Conservation (phyloP, 2,888 invertebrate genomes). For the Andrena haemorrhoa region DNA sequence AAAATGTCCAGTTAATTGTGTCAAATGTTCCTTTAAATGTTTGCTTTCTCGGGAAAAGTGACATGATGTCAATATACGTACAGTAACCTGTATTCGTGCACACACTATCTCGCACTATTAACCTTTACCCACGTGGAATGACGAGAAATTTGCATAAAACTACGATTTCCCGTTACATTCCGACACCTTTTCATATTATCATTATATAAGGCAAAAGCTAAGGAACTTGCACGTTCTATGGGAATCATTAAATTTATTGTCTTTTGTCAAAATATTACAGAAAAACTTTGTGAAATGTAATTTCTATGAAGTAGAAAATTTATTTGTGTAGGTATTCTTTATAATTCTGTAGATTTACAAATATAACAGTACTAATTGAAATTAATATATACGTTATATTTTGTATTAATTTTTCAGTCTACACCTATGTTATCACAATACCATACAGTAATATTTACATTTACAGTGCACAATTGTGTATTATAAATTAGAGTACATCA, state of each 20-base stretch:
- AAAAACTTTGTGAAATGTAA: neutral
- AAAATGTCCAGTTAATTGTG: conserved; percentile 15
- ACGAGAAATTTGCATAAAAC: conserved; percentile 21
- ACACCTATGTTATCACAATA: neutral
- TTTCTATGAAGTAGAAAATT: neutral
- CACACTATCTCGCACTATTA: neutral
- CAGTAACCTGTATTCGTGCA: conserved; percentile 32
- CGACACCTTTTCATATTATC: neutral
- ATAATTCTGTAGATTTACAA: neutral
- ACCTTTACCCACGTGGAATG: conserved; percentile 36
- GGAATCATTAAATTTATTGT: conserved; percentile 1
- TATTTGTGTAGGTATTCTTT: neutral
- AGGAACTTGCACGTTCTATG: neutral
- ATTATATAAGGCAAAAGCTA: neutral
- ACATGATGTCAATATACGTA: conserved; percentile 31
- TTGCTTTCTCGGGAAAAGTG: conserved; percentile 26
- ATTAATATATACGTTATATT: neutral
- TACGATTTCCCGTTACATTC: neutral
- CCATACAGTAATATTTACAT: conserved; percentile 14
- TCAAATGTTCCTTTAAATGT: neutral
- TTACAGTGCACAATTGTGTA: neutral
- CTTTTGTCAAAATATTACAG: neutral
- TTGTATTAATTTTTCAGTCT: neutral
- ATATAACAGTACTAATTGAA: neutral
- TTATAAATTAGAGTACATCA: conserved; percentile 3